A percentile compares a stretch with the other conserved stretches of the same genome.
Evolutionary conservation across 2,888 invertebrate genomes (phyloP).

Genomic region (Branchipolynoe longqiensis): DNA sequence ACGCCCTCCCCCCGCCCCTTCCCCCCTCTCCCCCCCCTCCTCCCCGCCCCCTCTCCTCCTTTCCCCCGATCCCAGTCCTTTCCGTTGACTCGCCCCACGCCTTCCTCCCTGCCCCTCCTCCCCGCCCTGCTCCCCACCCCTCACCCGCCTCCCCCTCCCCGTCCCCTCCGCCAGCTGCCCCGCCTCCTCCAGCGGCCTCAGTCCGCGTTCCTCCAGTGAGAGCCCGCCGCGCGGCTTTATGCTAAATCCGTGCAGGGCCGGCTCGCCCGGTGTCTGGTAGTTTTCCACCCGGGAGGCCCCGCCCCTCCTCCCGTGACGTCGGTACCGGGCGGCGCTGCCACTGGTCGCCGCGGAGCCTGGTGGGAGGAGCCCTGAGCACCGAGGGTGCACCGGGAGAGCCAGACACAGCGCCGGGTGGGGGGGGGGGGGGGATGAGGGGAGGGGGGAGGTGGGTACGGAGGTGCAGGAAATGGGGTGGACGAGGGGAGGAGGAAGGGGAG

Average conservation of each 20-base stretch:
- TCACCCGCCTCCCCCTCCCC: not conserved
- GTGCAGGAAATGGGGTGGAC: not conserved
- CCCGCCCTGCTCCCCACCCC: not conserved
- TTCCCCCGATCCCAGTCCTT: no score
- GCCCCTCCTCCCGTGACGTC: constrained; percentile 33
- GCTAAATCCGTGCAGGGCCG: not conserved
- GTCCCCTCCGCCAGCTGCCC: not conserved
- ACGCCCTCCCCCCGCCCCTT: not conserved
- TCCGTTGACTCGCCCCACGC: not conserved
- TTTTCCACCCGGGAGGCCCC: constrained; percentile 35
- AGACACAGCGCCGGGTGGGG: not conserved
- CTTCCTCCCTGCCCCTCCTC: not conserved
- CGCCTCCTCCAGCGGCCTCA: not conserved
- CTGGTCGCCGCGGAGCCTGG: not conserved
- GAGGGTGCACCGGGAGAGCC: not conserved
- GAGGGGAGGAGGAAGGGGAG: constrained; percentile 1
- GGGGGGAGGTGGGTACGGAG: not conserved
- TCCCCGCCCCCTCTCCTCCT: not conserved
- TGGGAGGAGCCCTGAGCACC: constrained; percentile 7
- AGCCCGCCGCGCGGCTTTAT: not conserved
- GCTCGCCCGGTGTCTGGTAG: constrained; percentile 48
- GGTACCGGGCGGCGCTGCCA: not conserved
- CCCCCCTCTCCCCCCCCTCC: not conserved
- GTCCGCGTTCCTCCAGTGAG: not conserved
- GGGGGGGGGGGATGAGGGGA: not conserved